Base-by-base conservation (phyloP, 2,888 invertebrate genomes). In the Pyrrhia umbra region DNA sequence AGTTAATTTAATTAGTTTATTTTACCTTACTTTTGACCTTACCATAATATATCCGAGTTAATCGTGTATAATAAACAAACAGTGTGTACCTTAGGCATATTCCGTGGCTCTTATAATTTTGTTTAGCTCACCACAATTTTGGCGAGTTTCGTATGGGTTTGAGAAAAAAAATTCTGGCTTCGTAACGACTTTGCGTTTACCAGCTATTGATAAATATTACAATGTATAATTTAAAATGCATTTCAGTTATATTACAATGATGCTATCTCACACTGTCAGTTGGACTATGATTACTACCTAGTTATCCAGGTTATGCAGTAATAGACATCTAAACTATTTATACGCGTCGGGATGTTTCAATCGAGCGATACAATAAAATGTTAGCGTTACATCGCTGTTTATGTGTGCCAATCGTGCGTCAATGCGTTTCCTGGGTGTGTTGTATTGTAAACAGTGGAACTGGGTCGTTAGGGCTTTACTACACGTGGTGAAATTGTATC, bases 291-390 rank as follows among this genome's bases (percentile, higher is more conserved):
- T 40, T 9, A 43, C 23, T 39, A 25, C 18, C n/a, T n/a, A n/a
- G n/a, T n/a, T 16, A 52, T 63, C 42, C 60, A 54, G 46, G 50
- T 59, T 59, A n/a, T 39, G 20, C 23, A 15, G 40, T 61, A 76
- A 72, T 72, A 51, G 50, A 57, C 39, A 62, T 75, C 34, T n/a
- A 52, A 45, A 52, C 62, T 73, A 77, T 77, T 73, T 45, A 73
- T 69, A 65, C 39, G 13, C 21, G 16, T 30, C 20, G 34, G 23
- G 16, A 58, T 67, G 59, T 73, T 60, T 54, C 45, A 56, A 66
- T 70, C 52, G 23, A 23, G 42, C 50, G 63, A 55, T 60, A 75
- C 71, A 68, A 66, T 49, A 55, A 63, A 77, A 55, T 55, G 57
- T 59, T 52, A 6, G 23, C 37, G 47, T 51, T 71, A 58, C 76